These are phyloP conservation scores for Tarsius wallacei DNA, from an alignment of 2,797 vertebrate species.

Conservation along the genomic window DNA sequence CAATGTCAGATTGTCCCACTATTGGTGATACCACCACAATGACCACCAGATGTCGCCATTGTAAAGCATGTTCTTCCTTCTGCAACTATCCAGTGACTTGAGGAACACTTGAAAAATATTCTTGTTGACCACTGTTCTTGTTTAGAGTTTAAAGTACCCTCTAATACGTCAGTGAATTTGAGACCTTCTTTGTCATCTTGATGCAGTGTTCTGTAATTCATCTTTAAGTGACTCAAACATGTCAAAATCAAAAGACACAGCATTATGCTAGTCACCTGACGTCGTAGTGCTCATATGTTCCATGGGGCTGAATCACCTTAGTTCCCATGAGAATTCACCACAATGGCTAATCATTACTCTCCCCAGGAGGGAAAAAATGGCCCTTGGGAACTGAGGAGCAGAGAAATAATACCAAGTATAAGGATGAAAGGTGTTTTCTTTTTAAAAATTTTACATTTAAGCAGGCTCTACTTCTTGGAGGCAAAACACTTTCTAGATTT, in stretches of 20 bases:
- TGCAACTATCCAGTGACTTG: background rate
- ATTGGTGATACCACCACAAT: background rate
- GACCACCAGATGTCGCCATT: conserved; percentile 58
- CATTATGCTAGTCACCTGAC: background rate
- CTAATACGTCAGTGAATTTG: background rate
- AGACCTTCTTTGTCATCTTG: background rate
- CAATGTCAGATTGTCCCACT: background rate
- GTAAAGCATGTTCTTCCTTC: background rate
- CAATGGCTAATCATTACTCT: background rate
- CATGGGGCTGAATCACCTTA: background rate
- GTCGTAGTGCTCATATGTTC: too few species aligned
- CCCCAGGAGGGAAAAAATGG: background rate
- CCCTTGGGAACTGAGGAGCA: background rate
- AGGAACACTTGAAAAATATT: background rate
- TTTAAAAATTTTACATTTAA: background rate
- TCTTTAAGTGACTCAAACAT: background rate
- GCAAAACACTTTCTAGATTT: background rate
- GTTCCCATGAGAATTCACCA: background rate
- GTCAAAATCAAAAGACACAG: background rate
- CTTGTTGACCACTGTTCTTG: background rate
- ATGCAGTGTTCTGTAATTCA: background rate
- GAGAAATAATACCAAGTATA: background rate
- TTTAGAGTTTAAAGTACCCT: background rate
- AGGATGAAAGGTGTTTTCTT: background rate
- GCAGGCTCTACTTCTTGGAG: background rate